phyloP scores from a whole-genome alignment of 1,140 invertebrate genomes.

The Brachionus rubens region DNA sequence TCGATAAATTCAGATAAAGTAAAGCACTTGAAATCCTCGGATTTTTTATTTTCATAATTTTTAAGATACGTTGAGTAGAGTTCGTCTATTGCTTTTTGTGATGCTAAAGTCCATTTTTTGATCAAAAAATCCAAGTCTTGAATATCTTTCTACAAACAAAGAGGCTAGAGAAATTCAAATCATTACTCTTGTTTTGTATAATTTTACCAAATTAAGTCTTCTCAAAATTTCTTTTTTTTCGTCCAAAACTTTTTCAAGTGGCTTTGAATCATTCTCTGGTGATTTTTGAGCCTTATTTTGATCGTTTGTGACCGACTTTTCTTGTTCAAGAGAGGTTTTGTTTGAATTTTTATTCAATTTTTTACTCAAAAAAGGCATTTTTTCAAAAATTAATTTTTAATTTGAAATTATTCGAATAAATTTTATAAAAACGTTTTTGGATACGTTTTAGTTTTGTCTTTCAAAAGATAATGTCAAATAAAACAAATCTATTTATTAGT shows the following conservation, averaged over 20 bases:
- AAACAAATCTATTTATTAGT: no score
- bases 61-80: not conserved
- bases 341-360: not conserved
- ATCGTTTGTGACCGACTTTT: no score
- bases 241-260: conserved; percentile 4
- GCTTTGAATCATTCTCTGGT: not conserved
- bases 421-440: no score
- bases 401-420: no score
- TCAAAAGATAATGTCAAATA: no score
- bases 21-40: not conserved
- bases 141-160: conserved; percentile 28
- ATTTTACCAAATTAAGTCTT: conserved; percentile 15
- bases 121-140: conserved; percentile 13
- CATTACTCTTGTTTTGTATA: conserved; percentile 1
- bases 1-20: conserved; percentile 12
- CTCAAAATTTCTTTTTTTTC: conserved; percentile 42
- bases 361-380: conserved; percentile 46
- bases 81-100: conserved; percentile 28
- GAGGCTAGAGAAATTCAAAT: not conserved
- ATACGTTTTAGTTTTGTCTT: no score
- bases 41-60: not conserved
- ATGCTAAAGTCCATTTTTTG: conserved; percentile 26
- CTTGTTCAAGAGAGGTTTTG: no score
- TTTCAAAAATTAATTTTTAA: no score
- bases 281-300: not conserved